phyloP scores from a whole-genome alignment of 2,797 vertebrate species.

The Gymnocypris eckloni region DNA sequence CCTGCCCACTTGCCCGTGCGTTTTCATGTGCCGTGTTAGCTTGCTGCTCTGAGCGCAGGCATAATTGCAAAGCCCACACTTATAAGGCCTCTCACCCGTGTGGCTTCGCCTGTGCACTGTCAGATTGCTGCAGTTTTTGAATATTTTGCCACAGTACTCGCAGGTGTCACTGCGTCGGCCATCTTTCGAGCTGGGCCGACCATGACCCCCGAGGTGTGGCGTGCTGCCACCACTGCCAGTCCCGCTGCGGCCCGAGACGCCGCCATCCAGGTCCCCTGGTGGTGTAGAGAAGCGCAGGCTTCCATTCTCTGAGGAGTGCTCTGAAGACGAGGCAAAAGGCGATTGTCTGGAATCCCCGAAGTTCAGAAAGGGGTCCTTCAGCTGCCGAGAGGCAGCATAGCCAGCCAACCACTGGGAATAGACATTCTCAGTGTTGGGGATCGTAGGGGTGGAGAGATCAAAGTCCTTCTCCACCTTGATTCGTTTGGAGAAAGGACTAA shows the following conservation, averaged over 20 bases:
- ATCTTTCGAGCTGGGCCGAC: conserved; percentile 97
- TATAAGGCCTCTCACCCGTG: conserved; percentile 99
- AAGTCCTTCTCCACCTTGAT: conserved; percentile 99
- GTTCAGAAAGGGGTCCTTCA: conserved; percentile 99
- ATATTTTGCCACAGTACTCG: conserved; percentile 98
- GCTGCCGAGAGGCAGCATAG: conserved; percentile 96
- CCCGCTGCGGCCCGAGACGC: conserved; percentile 97
- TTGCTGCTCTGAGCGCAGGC: conserved; percentile 99
- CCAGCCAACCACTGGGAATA: conserved; percentile 99
- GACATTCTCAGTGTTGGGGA: conserved; percentile 98
- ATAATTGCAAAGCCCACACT: conserved; percentile 99
- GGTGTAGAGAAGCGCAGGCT: conserved; percentile 99
- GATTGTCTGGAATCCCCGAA: conserved; percentile 99
- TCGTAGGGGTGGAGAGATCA: conserved; percentile 93
- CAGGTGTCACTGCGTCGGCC: conserved; percentile 98
- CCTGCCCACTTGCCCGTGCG: conserved; percentile 99
- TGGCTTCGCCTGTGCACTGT: conserved; percentile 99
- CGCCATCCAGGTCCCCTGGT: conserved; percentile 96
- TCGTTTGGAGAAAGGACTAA: conserved; percentile 98
- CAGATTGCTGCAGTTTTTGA: conserved; percentile 99
- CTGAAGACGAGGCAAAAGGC: conserved; percentile 98
- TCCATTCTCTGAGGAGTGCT: conserved; percentile 99
- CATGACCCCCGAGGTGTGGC: conserved; percentile 94
- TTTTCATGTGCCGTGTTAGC: conserved; percentile 99
- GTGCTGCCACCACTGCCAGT: conserved; percentile 98